These are phyloP conservation scores for Zaprionus vittiger DNA, from an alignment of 1,140 invertebrate genomes.

Conservation along the genomic window DNA sequence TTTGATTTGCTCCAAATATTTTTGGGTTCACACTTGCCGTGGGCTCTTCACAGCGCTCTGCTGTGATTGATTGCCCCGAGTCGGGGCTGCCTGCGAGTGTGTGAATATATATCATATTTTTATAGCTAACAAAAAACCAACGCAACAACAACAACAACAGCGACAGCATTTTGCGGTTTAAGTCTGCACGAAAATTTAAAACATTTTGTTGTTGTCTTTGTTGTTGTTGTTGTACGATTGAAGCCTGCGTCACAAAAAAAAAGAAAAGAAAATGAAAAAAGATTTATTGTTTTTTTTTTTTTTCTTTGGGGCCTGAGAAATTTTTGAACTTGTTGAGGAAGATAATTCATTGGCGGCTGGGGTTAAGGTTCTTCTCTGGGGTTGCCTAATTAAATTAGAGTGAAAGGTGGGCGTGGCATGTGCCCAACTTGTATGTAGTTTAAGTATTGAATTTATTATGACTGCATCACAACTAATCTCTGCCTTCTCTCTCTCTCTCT, in stretches of 20 bases:
- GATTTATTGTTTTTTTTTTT: constrained; percentile 62
- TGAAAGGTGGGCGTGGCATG: constrained; percentile 29
- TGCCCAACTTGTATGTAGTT: background rate
- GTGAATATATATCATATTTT: constrained; percentile 82
- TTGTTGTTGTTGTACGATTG: constrained; percentile 18
- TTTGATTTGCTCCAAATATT: constrained; percentile 79
- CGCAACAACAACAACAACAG: constrained; percentile 33
- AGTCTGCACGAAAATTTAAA: constrained; percentile 74
- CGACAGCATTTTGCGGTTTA: constrained; percentile 64
- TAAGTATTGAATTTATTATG: background rate
- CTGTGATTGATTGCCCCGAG: constrained; percentile 74
- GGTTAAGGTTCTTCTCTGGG: background rate
- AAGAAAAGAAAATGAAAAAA: constrained; percentile 46
- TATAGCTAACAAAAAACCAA: constrained; percentile 56
- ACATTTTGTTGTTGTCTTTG: constrained; percentile 41
- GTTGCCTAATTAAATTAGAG: constrained; percentile 48
- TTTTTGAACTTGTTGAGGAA: constrained; percentile 50
- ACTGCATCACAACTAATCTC: constrained; percentile 47
- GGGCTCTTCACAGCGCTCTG: constrained; percentile 60
- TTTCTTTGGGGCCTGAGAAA: constrained; percentile 55
- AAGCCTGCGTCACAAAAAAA: constrained; percentile 20
- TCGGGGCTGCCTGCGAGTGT: constrained; percentile 52
- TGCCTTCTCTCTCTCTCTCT: constrained; percentile 29
- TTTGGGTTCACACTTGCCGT: constrained; percentile 70
- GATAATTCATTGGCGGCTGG: constrained; percentile 31